Evolutionary conservation across 2,888 invertebrate species (phyloP).

Genomic region (Ethmia dodecea): DNA sequence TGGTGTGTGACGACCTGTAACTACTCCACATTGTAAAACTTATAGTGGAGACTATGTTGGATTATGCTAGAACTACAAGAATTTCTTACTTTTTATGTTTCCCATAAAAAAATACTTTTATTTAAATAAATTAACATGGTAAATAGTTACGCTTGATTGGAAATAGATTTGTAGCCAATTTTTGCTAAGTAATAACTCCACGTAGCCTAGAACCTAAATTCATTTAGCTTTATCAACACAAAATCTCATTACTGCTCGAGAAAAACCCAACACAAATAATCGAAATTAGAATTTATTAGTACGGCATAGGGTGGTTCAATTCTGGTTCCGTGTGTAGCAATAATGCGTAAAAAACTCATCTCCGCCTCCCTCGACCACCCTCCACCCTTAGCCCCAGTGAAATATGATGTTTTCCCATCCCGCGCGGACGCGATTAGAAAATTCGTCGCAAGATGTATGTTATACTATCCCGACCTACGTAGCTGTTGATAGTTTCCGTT

Average conservation of each 20-base stretch:
- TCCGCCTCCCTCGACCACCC: constrained; percentile 43
- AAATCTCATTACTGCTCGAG: constrained; percentile 1
- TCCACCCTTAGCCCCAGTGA: constrained; percentile 55
- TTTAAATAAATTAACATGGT: too few relatives aligned
- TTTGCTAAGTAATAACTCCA: too few relatives aligned
- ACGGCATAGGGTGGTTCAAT: constrained; percentile 54
- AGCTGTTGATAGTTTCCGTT: constrained; percentile 46
- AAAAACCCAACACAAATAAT: constrained; percentile 47
- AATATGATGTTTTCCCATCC: constrained; percentile 75
- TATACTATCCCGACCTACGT: constrained; percentile 18
- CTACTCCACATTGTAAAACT: too few relatives aligned
- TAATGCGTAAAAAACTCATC: constrained; percentile 78
- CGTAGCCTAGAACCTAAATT: neutral
- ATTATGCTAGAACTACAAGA: too few relatives aligned
- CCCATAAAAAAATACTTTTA: too few relatives aligned
- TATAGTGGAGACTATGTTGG: too few relatives aligned
- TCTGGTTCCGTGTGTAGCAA: constrained; percentile 60
- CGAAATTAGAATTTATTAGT: constrained; percentile 69
- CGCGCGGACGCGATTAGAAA: constrained; percentile 74
- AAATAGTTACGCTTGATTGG: too few relatives aligned
- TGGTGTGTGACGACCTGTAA: too few relatives aligned
- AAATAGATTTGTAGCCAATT: too few relatives aligned
- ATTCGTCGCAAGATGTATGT: constrained; percentile 51
- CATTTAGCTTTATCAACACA: neutral
- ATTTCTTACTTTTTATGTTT: too few relatives aligned